Percentiles rank a stretch among this genome's conserved stretches.
Evolutionary conservation across 2,113 vertebrate genomes (phyloP).

Genomic region (Ahaetulla prasina): DNA sequence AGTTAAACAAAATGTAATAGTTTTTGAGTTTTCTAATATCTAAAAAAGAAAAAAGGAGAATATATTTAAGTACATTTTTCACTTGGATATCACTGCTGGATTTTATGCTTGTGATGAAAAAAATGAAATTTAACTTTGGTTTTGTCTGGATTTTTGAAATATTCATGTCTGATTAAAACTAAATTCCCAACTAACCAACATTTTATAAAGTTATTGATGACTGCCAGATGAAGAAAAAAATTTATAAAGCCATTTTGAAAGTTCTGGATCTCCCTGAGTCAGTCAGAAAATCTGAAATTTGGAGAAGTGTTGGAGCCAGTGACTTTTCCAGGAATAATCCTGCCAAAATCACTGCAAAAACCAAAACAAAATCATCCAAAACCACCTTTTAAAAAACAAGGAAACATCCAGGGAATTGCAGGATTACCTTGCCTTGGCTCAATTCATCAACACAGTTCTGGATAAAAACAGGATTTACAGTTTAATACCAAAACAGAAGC

Average conservation of each 20-base stretch:
- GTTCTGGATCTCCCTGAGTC: neutral
- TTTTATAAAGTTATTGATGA: neutral
- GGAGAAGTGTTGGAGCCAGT: neutral
- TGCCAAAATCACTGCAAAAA: neutral
- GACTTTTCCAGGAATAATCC: neutral
- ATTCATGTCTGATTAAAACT: neutral
- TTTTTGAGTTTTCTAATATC: too few relatives aligned
- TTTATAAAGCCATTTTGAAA: neutral
- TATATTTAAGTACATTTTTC: too few relatives aligned
- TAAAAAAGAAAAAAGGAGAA: too few relatives aligned
- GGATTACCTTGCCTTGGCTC: neutral
- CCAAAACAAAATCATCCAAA: neutral
- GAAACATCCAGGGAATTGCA: neutral
- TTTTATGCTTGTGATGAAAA: too few relatives aligned
- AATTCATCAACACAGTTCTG: neutral
- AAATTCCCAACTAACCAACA: neutral
- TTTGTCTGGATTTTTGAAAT: neutral
- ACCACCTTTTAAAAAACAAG: neutral
- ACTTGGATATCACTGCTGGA: too few relatives aligned
- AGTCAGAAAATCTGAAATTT: neutral
- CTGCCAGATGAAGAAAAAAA: neutral
- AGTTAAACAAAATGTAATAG: too few relatives aligned
- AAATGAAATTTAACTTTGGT: too few relatives aligned
- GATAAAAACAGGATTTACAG: neutral
- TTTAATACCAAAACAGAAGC: neutral